phyloP scores from a whole-genome alignment of 1,140 invertebrate species.

The Nephila pilipes region DNA sequence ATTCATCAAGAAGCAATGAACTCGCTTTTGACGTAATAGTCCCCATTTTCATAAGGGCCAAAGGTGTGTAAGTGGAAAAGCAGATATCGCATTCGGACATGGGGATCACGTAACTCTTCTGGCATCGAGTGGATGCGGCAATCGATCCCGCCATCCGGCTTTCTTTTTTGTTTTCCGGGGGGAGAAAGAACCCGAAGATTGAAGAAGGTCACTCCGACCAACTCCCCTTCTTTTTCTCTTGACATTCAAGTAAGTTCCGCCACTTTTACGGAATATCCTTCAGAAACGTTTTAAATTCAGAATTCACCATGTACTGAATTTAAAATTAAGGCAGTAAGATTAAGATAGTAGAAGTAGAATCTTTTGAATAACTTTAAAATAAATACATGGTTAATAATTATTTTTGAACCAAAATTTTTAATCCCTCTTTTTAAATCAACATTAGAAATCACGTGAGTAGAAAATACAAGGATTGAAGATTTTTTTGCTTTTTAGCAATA shows the following conservation, averaged over 20 bases:
- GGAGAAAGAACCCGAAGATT: neutral
- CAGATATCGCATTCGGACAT: conserved; percentile 26
- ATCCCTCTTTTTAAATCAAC: no score
- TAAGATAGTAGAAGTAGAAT: no score
- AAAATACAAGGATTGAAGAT: no score
- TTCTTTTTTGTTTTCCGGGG: neutral
- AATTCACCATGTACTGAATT: no score
- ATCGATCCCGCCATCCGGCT: conserved; percentile 6
- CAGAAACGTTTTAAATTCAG: no score
- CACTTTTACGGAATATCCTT: neutral
- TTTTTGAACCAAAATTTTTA: no score
- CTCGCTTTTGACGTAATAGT: conserved; percentile 22
- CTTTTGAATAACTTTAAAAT: no score
- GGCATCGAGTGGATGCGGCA: neutral
- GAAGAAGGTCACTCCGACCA: neutral
- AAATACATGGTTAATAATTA: no score
- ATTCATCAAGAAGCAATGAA: conserved; percentile 13
- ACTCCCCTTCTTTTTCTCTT: neutral
- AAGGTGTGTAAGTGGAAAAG: conserved; percentile 42
- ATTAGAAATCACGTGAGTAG: no score
- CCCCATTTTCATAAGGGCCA: conserved; percentile 30
- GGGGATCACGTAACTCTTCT: conserved; percentile 18
- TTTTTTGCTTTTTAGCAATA: no score
- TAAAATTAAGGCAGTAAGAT: no score
- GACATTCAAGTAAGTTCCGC: neutral